Evolutionary conservation across 92 coral and sea anemone genomes (phyloP).

Genomic region (Phymanthus crucifer): DNA sequence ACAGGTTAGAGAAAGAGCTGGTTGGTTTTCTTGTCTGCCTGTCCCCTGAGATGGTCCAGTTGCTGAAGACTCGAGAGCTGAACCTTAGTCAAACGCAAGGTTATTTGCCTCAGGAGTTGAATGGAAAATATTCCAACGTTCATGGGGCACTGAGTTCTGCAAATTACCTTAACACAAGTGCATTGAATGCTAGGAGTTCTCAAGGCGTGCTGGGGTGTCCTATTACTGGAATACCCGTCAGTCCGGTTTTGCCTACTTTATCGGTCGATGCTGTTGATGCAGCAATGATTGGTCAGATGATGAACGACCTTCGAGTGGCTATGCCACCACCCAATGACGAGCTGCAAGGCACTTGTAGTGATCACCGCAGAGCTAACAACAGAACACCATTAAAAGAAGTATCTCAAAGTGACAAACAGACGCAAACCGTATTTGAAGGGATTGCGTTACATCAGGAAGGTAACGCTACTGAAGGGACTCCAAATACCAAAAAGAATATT

Average conservation of each 20-base stretch:
- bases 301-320: conserved; percentile 6
- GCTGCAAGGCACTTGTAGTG: not conserved
- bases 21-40: conserved; percentile 53
- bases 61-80: conserved; percentile 46
- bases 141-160: not conserved
- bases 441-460: conserved; percentile 15
- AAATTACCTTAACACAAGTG: not conserved
- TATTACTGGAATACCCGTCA: not conserved
- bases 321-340: not conserved
- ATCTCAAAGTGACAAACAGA: conserved; percentile 55
- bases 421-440: conserved; percentile 48
- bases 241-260: not conserved
- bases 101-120: not conserved
- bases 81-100: not conserved
- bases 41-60: conserved; percentile 50
- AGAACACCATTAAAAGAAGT: not conserved
- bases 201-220: not conserved
- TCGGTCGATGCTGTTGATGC: not conserved
- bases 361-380: not conserved
- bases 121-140: not conserved
- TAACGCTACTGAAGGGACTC: not conserved
- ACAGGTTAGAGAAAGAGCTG: conserved; percentile 65
- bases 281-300: not conserved
- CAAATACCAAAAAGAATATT: not conserved
- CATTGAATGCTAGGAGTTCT: not conserved